Evolutionary conservation across 2,888 invertebrate genomes (phyloP).

Genomic region (Ormyrus labotus): DNA sequence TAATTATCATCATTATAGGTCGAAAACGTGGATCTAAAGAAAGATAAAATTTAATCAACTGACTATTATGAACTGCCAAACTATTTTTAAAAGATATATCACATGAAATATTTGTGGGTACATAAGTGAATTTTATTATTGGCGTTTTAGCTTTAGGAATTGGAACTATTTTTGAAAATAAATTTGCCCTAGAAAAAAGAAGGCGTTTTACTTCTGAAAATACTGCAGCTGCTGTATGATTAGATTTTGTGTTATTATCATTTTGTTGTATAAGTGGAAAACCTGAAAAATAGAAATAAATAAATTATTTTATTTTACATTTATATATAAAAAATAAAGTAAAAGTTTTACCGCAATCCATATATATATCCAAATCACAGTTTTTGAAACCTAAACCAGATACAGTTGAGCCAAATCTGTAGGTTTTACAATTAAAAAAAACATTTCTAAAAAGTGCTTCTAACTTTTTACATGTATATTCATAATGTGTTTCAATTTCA

Average conservation of each 20-base stretch:
- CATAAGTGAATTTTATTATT: conserved; percentile 85
- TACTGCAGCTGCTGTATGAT: conserved; percentile 55
- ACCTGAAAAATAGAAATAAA: conserved; percentile 54
- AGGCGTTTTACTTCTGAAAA: conserved; percentile 74
- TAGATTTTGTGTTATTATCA: conserved; percentile 52
- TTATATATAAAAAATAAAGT: conserved; percentile 12
- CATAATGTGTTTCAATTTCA: conserved; percentile 64
- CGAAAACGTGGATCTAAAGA: conserved; percentile 79
- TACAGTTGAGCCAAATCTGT: conserved; percentile 85
- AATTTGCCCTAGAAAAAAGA: conserved; percentile 72
- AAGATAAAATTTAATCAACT: conserved; percentile 81
- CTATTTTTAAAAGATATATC: conserved; percentile 86
- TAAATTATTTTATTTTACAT: too few species aligned
- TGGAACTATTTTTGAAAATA: conserved; percentile 79
- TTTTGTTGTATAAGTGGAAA: conserved; percentile 61
- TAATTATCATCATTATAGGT: conserved; percentile 81
- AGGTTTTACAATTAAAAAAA: conserved; percentile 72
- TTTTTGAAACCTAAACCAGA: conserved; percentile 83
- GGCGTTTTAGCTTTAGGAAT: conserved; percentile 87
- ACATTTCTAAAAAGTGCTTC: conserved; percentile 60
- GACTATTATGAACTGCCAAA: conserved; percentile 83
- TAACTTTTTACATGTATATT: conserved; percentile 62
- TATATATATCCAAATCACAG: conserved; percentile 86
- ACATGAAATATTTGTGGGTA: conserved; percentile 80
- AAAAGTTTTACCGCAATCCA: conserved; percentile 75